Conservation (phyloP, 1,140 invertebrate genomes). For the Adoxophyes honmai region DNA sequence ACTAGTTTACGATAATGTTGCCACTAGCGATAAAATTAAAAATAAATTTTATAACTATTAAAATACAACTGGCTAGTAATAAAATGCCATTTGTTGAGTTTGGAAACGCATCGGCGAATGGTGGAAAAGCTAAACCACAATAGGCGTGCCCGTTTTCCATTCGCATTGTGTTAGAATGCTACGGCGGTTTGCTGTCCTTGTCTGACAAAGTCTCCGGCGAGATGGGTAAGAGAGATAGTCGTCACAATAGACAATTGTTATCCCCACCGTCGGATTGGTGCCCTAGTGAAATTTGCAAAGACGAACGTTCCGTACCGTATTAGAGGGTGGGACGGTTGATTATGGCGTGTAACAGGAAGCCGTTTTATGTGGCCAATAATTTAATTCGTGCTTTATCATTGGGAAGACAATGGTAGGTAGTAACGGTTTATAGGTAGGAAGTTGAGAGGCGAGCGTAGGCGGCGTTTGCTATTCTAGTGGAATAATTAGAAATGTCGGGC, state of each 20-base stretch:
- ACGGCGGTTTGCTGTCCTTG: slow-evolving; percentile 32
- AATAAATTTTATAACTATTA: slow-evolving; percentile 5
- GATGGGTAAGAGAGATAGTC: slow-evolving; percentile 72
- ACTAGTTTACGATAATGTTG: slow-evolving; percentile 5
- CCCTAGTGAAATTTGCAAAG: slow-evolving; percentile 42
- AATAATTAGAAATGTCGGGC: slow-evolving; percentile 12
- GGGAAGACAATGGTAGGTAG: slow-evolving; percentile 67
- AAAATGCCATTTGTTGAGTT: not conserved
- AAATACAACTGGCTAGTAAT: slow-evolving; percentile 2
- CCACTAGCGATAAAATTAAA: slow-evolving; percentile 1
- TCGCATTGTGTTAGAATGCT: slow-evolving; percentile 57
- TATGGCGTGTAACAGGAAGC: slow-evolving; percentile 16
- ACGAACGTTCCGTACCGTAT: slow-evolving; percentile 18
- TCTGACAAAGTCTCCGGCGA: slow-evolving; percentile 46
- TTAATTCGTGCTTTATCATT: slow-evolving; percentile 67
- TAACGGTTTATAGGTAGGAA: slow-evolving; percentile 34
- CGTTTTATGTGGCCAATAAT: slow-evolving; percentile 57
- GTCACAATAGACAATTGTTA: slow-evolving; percentile 75
- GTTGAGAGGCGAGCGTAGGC: slow-evolving; percentile 41
- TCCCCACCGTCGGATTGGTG: slow-evolving; percentile 54
- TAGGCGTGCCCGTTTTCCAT: slow-evolving; percentile 65
- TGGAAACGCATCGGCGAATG: slow-evolving; percentile 45
- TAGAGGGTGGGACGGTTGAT: slow-evolving; percentile 11
- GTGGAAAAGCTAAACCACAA: slow-evolving; percentile 63
- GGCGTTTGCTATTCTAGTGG: slow-evolving; percentile 16